Evolutionary conservation across 2,113 vertebrate genomes (phyloP).

Genomic region (Hypomesus transpacificus): DNA sequence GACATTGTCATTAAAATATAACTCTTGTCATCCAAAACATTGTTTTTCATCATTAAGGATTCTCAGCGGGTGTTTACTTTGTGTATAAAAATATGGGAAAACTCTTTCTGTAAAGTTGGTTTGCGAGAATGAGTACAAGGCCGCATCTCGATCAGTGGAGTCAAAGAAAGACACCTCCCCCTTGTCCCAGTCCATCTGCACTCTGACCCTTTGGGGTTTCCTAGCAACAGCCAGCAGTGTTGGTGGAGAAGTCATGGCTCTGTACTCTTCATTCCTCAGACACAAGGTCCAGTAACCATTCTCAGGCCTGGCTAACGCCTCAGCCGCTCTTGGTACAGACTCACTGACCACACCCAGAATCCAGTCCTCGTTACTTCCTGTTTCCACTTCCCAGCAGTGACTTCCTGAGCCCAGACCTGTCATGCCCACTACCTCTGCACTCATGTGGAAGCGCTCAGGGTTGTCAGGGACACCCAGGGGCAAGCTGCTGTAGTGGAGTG

Average conservation of each 20-base stretch:
- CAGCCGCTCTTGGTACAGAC: slow-evolving; percentile 51
- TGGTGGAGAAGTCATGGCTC: slow-evolving; percentile 65
- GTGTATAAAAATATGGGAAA: slow-evolving; percentile 71
- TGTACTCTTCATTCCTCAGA: slow-evolving; percentile 61
- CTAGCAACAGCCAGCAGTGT: slow-evolving; percentile 33
- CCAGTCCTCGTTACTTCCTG: slow-evolving; percentile 70
- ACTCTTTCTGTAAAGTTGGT: slow-evolving; percentile 57
- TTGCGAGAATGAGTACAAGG: slow-evolving; percentile 57
- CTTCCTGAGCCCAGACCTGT: slow-evolving; percentile 51
- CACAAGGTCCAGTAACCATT: slow-evolving; percentile 76
- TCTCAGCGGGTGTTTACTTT: slow-evolving; percentile 56
- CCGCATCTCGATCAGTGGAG: slow-evolving; percentile 23
- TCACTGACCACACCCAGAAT: slow-evolving; percentile 67
- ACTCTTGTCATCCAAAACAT: no score
- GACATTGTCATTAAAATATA: no score
- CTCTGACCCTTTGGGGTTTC: slow-evolving; percentile 56
- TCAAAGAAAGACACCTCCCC: slow-evolving; percentile 63
- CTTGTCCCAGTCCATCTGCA: slow-evolving; percentile 64
- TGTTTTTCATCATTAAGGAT: slow-evolving; percentile 32
- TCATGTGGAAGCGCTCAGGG: slow-evolving; percentile 72
- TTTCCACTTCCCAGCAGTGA: slow-evolving; percentile 69
- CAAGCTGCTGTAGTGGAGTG: slow-evolving; percentile 56
- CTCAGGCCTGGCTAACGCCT: slow-evolving; percentile 61
- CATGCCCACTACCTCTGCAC: slow-evolving; percentile 66
- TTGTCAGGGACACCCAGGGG: slow-evolving; percentile 58